Conservation (phyloP, 2,888 invertebrate species). For the Agonopterix heracliana region DNA sequence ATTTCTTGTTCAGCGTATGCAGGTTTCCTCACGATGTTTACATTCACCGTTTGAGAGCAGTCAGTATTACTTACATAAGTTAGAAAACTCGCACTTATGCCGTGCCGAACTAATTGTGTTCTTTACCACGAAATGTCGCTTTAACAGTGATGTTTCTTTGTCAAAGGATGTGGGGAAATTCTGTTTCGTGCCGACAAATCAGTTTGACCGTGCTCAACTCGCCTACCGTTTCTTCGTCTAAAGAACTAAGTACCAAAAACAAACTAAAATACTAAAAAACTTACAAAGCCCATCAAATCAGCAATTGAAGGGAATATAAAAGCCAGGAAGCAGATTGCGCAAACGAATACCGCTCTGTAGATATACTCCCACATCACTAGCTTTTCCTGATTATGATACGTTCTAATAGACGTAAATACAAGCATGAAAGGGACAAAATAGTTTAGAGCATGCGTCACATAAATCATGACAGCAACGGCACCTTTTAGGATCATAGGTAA, state of each 20-base stretch:
- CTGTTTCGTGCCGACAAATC: not conserved
- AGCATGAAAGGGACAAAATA: conserved; percentile 57
- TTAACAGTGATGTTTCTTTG: too few relatives aligned
- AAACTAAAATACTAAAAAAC: conserved; percentile 23
- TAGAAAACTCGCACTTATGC: too few relatives aligned
- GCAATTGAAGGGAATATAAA: conserved; percentile 49
- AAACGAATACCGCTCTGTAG: conserved; percentile 38
- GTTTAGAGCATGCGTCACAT: conserved; percentile 51
- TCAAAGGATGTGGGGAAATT: not conserved
- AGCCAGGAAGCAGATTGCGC: conserved; percentile 25
- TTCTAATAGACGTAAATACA: conserved; percentile 34
- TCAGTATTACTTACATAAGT: too few relatives aligned
- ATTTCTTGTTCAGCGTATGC: too few relatives aligned
- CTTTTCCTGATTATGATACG: conserved; percentile 14
- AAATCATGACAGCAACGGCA: conserved; percentile 47
- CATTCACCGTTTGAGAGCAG: too few relatives aligned
- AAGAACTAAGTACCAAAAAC: too few relatives aligned
- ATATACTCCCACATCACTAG: conserved; percentile 33
- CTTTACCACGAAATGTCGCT: too few relatives aligned
- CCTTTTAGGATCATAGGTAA: conserved; percentile 42
- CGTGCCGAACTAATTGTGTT: too few relatives aligned
- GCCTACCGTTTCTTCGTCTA: too few relatives aligned
- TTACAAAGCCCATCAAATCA: conserved; percentile 58
- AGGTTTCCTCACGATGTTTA: too few relatives aligned
- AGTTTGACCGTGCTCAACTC: not conserved